Base-by-base conservation (phyloP, 2,797 vertebrate species). In the Stomatorhinus walkeri region DNA sequence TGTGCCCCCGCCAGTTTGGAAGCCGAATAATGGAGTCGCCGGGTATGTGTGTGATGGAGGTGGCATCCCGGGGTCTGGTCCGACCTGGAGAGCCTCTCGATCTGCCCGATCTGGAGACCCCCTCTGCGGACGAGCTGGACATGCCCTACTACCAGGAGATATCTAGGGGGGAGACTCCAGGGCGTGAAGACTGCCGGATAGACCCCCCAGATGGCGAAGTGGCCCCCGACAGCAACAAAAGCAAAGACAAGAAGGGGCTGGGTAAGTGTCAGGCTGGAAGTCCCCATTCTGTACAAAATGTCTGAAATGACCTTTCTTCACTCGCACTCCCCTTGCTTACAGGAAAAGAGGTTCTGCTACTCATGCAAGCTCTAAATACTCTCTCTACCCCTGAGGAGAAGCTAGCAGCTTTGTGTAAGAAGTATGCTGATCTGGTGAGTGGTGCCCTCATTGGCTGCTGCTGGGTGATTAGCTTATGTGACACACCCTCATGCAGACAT, bases 301-400 rank as follows among this genome's bases (percentile, higher is more conserved):
- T 48, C 40, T 84, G 81, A n/a, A 8, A 22, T 48, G 1, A 43
- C 8, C 36, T 5, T 49, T 7, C 48, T 28, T 79, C 87, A 64
- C 32, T 91, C 64, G 79, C 90, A 5, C 89, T 88, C 92, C 51
- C 91, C 90, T 72, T 36, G 28, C 12, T 36, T 88, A 8, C 91
- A 99, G 98, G 98, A 90, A 99, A 99, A 96, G 98, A 99, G 94
- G 98, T 99, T 24, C 93, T 97, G 54, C 95, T 99, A 91, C 90
- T 99, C 93, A 99, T 99, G 98, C 97, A 99, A 94, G 98, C 98
- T 8, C 95, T 99, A 91, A 98, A 99, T 92, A 96, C 97, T 0
- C 95, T 99, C 52, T 94, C 96, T 89, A 98, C 97, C 88, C 98
- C 98, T 16, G 98, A 99, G 91, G 98, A 99, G 93, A 99, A 99